Percentiles rank a stretch among this genome's conserved stretches.
phyloP scores from a whole-genome alignment of 92 coral and sea anemone species.

The Zoanthus solanderi region DNA sequence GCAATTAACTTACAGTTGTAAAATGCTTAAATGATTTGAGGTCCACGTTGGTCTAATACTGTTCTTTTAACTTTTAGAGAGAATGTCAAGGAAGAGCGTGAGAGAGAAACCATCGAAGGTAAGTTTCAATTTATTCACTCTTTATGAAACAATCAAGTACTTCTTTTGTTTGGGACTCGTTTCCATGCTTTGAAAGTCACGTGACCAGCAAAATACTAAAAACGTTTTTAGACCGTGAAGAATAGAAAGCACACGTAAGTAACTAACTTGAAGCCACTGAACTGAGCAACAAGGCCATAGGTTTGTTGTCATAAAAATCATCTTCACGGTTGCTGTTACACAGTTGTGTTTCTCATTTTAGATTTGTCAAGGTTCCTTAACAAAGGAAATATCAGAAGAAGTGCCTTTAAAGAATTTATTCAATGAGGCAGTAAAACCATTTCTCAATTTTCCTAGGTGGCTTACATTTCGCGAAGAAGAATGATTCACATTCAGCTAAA shows the following conservation, averaged over 20 bases:
- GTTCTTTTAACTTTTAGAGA: background rate
- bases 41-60: background rate
- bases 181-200: background rate
- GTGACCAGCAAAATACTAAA: background rate
- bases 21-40: background rate
- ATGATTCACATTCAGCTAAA: background rate
- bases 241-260: too few species aligned
- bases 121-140: background rate
- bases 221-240: too few species aligned
- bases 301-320: too few species aligned
- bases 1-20: too few species aligned
- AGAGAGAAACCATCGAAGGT: background rate
- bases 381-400: background rate
- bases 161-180: background rate
- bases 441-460: conserved; percentile 2
- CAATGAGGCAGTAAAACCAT: background rate
- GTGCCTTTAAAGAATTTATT: too few species aligned
- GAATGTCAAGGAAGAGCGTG: background rate
- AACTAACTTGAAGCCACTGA: too few species aligned
- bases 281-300: too few species aligned
- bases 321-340: too few species aligned
- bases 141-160: background rate
- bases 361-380: too few species aligned
- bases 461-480: background rate
- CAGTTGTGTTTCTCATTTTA: too few species aligned